phyloP scores from a whole-genome alignment of 2,113 vertebrate genomes.

The Chlamydotis undulata region DNA sequence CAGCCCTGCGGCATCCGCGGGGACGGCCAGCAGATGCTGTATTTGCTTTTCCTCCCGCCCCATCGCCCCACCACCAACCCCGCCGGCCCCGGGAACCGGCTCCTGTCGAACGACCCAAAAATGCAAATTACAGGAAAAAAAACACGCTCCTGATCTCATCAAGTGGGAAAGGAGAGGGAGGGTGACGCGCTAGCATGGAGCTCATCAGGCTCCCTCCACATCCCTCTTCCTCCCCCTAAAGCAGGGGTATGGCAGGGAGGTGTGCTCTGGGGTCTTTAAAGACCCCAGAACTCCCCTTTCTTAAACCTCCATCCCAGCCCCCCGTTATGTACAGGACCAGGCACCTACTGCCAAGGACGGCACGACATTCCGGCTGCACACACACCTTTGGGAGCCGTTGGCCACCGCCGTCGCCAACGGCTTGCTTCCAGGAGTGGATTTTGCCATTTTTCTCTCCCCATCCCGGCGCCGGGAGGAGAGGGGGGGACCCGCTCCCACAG shows the following conservation, averaged over 20 bases:
- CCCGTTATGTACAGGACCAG: not conserved
- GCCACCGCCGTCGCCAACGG: rapidly evolving
- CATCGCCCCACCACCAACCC: not conserved
- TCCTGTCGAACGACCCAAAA: not conserved
- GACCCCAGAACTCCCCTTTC: not conserved
- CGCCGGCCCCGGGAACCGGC: not conserved
- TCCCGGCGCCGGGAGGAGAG: not conserved
- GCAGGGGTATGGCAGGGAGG: not conserved
- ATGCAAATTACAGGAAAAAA: not conserved
- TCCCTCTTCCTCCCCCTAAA: not conserved
- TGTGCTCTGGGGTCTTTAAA: not conserved
- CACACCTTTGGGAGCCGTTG: not conserved
- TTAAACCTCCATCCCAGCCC: not conserved
- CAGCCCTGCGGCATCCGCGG: not conserved
- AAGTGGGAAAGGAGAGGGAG: not conserved
- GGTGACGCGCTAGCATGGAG: not conserved
- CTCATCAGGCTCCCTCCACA: rapidly evolving
- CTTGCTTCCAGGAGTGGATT: not conserved
- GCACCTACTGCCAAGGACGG: not conserved
- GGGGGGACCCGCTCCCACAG: rapidly evolving
- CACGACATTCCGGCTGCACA: not conserved
- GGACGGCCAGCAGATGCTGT: not conserved
- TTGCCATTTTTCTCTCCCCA: not conserved
- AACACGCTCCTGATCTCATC: not conserved
- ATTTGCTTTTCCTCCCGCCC: not conserved